phyloP scores from a whole-genome alignment of 1,140 invertebrate species.

The Neocloeon triangulifer region DNA sequence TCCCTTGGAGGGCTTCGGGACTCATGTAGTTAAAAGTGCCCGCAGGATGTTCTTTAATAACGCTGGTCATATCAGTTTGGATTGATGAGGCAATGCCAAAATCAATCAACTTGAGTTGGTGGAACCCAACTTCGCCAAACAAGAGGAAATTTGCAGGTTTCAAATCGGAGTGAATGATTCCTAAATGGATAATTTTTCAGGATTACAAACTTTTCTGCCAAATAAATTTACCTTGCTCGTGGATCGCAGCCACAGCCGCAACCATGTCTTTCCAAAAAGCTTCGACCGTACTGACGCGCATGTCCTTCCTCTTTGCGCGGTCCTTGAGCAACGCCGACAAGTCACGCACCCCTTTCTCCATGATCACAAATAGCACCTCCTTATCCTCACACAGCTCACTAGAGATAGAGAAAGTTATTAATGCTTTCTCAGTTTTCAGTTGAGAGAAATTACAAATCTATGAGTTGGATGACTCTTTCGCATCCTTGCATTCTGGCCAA shows the following conservation, averaged over 20 bases:
- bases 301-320: constrained; percentile 26
- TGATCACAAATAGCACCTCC: constrained; percentile 47
- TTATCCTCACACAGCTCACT: constrained; percentile 23
- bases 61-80: constrained; percentile 70
- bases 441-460: constrained; percentile 83
- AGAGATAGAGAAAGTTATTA: constrained; percentile 10
- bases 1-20: constrained; percentile 64
- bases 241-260: constrained; percentile 71
- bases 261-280: constrained; percentile 92
- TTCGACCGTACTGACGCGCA: constrained; percentile 41
- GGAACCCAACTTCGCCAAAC: constrained; percentile 57
- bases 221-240: constrained; percentile 44
- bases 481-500: constrained; percentile 62
- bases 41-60: constrained; percentile 53
- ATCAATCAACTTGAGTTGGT: constrained; percentile 87
- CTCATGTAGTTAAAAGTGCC: constrained; percentile 94
- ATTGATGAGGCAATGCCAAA: constrained; percentile 92
- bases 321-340: constrained; percentile 51
- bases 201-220: neutral
- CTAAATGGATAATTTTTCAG: constrained; percentile 27
- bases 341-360: constrained; percentile 87
- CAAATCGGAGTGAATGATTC: constrained; percentile 86
- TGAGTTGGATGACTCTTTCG: constrained; percentile 60
- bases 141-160: constrained; percentile 94
- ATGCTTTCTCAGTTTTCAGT: too few species aligned